Evolutionary conservation across 2,113 vertebrate genomes (phyloP), one percentile per base, ranked within the genome.

Genomic region (Athene cunicularia): DNA sequence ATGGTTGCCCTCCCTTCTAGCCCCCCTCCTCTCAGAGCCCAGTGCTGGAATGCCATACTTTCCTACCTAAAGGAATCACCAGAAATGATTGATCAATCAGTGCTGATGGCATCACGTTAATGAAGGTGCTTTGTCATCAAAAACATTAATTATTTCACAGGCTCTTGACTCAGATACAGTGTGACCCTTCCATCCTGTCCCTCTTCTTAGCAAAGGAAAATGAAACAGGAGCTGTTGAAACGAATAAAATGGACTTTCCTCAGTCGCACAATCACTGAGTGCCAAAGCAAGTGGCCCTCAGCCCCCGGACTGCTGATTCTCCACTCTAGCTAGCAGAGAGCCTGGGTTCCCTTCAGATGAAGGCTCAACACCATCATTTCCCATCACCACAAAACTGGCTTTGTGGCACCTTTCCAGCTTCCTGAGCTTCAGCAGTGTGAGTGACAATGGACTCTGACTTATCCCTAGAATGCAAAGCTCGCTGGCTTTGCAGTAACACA

Each of bases 241-340:
- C 32, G 24, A 47, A 33, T 24, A 21, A 60, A 60, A 62, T 37
- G 21, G 28, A 52, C 35, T 33, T 71, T 18, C 33, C 49, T 8
- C 33, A 35, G n/a, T 11, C 3, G 3, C 35, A 50, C 47, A 43
- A 22, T 8, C 4, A 0, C 35, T 3, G 17, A 43, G 18, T 33
- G 64, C 32, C 83, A 79, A 49, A 72, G 73, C 27, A 39, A 59
- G 53, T 4, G 64, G 43, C 64, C 43, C 79, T 45, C 27, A 32
- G 60, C 41, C 64, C 49, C 43, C 8, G 37, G 11, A 8, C 33
- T 33, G 24, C 28, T 24, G 50, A 5, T 8, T 56, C 77, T 49
- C 60, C 39, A 4, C 43, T 37, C 37, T 1, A 68, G n/a, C 22
- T 14, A 49, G 47, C 56, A 55, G 39, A 37, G 22, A 86, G 45